These are phyloP conservation scores for Raja brachyura DNA, from an alignment of 2,113 vertebrate genomes.

Conservation along the genomic window DNA sequence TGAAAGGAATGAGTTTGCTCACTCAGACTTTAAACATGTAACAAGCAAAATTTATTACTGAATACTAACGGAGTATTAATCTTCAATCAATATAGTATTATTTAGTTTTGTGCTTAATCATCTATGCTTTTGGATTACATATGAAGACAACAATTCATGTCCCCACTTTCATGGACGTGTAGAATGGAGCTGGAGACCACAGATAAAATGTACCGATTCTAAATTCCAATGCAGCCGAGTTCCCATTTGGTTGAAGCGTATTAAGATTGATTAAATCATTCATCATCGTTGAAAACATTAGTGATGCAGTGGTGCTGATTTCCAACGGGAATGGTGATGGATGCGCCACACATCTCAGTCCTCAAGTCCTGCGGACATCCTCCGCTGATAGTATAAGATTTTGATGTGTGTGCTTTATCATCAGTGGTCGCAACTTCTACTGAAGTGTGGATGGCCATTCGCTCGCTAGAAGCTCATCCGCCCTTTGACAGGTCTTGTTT, in stretches of 20 bases:
- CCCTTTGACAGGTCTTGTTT: too few relatives aligned
- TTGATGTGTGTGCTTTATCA: too few relatives aligned
- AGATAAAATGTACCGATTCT: not conserved
- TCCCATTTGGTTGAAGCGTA: too few relatives aligned
- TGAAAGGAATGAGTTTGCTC: not conserved
- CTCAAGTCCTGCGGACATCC: too few relatives aligned
- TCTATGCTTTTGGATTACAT: not conserved
- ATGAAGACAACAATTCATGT: not conserved
- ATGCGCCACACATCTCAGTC: too few relatives aligned
- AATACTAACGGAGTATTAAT: not conserved
- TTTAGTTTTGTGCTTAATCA: not conserved
- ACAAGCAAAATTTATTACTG: not conserved
- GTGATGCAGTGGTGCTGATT: too few relatives aligned
- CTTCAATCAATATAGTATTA: not conserved
- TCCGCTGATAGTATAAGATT: too few relatives aligned
- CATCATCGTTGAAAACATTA: too few relatives aligned
- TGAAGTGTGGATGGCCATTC: too few relatives aligned
- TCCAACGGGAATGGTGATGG: too few relatives aligned
- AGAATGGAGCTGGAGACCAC: not conserved
- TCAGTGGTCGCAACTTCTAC: too few relatives aligned
- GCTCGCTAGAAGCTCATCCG: too few relatives aligned
- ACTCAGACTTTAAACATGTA: not conserved
- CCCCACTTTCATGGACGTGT: not conserved
- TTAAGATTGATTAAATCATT: not conserved
- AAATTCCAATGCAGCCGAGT: not conserved